A percentile compares a stretch with the other conserved stretches of the same genome.
These are phyloP conservation scores for Pandemis corylana DNA, from an alignment of 2,888 invertebrate species.

Conservation along the genomic window DNA sequence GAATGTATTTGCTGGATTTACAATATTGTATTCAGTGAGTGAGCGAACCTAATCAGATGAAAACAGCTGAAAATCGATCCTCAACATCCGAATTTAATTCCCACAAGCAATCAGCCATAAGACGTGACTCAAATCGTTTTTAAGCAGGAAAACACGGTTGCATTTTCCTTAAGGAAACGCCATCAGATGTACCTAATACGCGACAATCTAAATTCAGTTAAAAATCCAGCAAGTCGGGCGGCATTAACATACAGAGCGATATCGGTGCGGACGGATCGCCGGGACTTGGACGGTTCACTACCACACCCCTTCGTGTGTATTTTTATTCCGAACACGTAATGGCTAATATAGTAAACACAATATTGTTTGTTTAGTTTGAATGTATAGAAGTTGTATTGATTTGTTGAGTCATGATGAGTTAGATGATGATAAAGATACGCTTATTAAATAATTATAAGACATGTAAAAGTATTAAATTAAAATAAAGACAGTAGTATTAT, in stretches of 20 bases:
- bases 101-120: slow-evolving; percentile 31
- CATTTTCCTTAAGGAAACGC: slow-evolving; percentile 23
- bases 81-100: slow-evolving; percentile 32
- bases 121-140: slow-evolving; percentile 27
- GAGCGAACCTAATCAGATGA: neutral
- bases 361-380: too few relatives aligned
- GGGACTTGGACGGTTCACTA: neutral
- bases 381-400: too few relatives aligned
- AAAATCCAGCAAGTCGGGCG: slow-evolving; percentile 30
- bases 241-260: slow-evolving; percentile 38
- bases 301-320: neutral
- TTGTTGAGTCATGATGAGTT: too few relatives aligned
- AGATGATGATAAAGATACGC: too few relatives aligned
- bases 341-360: neutral
- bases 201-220: slow-evolving; percentile 40
- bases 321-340: neutral
- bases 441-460: too few relatives aligned
- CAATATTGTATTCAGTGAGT: too few relatives aligned
- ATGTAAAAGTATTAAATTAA: too few relatives aligned
- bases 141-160: slow-evolving; percentile 28
- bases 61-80: slow-evolving; percentile 20
- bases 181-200: slow-evolving; percentile 24
- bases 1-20: too few relatives aligned
- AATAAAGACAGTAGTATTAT: too few relatives aligned
- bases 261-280: slow-evolving; percentile 9